These are phyloP conservation scores for Myzus persicae DNA, from an alignment of 1,140 invertebrate species.

Conservation along the genomic window DNA sequence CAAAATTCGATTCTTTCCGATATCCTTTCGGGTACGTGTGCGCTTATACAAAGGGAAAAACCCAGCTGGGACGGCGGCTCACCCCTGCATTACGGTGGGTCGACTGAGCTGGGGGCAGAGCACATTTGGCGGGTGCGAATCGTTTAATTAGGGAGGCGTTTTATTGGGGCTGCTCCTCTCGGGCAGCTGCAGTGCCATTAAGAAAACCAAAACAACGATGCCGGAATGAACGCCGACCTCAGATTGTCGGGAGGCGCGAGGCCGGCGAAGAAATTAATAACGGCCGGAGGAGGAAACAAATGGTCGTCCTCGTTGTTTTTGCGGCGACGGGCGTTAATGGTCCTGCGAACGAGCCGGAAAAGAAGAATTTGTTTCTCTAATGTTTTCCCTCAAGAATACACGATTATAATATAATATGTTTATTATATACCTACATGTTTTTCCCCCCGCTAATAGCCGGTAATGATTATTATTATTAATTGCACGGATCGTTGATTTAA, in stretches of 20 bases:
- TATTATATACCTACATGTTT: not conserved
- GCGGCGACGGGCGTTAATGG: not conserved
- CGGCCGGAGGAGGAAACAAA: not conserved
- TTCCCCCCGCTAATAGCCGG: not conserved
- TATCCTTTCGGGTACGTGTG: not conserved
- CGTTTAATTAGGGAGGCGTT: constrained; percentile 41
- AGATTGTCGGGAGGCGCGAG: not conserved
- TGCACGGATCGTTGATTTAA: not conserved
- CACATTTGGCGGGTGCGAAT: not conserved
- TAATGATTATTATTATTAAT: constrained; percentile 1
- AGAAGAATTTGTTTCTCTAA: not conserved
- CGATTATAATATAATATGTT: not conserved
- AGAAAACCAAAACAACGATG: constrained; percentile 33
- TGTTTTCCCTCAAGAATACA: not conserved
- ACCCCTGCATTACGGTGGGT: not conserved
- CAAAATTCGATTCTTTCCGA: not conserved
- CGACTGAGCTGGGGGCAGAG: not conserved
- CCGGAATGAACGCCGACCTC: not conserved
- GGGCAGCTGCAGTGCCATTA: not conserved
- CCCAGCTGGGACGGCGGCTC: not conserved
- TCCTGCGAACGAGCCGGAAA: not conserved
- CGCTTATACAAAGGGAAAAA: not conserved
- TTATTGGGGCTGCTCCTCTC: not conserved
- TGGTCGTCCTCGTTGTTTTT: not conserved
- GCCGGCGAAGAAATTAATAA: constrained; percentile 1